Percentiles rank a stretch among this genome's conserved stretches.
Evolutionary conservation across 2,797 vertebrate genomes (phyloP).

Genomic region (Prionace glauca): DNA sequence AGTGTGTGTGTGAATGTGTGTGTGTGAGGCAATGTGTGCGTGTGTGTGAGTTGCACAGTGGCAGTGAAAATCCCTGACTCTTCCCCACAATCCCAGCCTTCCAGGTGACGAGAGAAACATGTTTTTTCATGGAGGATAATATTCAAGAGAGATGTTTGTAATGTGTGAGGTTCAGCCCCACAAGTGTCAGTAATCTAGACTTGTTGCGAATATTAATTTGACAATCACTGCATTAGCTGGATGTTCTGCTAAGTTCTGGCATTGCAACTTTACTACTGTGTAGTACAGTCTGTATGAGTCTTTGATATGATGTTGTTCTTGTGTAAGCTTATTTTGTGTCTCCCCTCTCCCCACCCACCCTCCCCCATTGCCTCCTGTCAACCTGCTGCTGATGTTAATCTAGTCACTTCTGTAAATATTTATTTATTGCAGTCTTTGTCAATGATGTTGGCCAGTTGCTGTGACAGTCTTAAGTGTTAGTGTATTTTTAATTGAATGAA

Average conservation of each 20-base stretch:
- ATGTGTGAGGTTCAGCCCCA: neutral
- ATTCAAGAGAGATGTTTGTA: neutral
- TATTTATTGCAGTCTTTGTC: constrained; percentile 61
- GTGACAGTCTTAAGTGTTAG: neutral
- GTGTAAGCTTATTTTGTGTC: neutral
- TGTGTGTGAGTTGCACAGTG: neutral
- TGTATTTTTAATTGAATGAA: constrained; percentile 9
- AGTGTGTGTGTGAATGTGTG: too few relatives aligned
- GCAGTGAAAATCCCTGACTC: neutral
- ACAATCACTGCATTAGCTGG: constrained; percentile 28
- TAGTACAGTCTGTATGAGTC: neutral
- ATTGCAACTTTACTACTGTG: constrained; percentile 31
- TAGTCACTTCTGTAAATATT: constrained; percentile 62
- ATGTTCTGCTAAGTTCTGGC: neutral
- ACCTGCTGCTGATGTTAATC: constrained; percentile 46
- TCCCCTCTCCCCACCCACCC: too few relatives aligned
- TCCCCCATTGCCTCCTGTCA: constrained; percentile 24
- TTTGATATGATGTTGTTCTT: neutral
- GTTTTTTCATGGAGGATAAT: neutral
- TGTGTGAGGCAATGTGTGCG: too few relatives aligned
- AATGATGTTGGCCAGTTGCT: neutral
- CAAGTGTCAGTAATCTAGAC: neutral
- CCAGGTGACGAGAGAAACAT: neutral
- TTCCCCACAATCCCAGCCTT: neutral
- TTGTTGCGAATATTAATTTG: constrained; percentile 34